Evolutionary conservation across 92 coral and sea anemone genomes (phyloP), one percentile per base, ranked within the genome.

Genomic region (Epizoanthus scotinus): DNA sequence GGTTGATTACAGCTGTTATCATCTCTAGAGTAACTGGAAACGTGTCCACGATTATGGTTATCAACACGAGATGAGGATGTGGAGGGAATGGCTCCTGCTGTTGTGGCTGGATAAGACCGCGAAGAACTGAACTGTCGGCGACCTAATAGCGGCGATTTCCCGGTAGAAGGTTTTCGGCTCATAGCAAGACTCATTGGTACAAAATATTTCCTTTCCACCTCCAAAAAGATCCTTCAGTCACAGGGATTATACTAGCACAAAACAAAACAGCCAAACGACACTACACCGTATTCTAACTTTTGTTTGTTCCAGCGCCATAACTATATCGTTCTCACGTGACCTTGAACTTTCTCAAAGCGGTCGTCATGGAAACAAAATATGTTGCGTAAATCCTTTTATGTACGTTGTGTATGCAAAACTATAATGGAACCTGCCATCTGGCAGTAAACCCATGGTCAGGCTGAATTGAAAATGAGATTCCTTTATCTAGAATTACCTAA

Each of bases 311-410:
- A 15, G 53, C 54, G 50, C 66, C 66, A 73, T 34, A 0, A 73
- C 27, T 29, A 73, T 31, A n/a, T 12, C 69, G 60, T 40, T 57
- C 53, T 75, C 81, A 75, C 81, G 81, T 75, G 81, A 75, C 81
- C 81, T 75, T 75, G 68, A 74, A 74, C 80, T 38, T 71, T 59
- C 68, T 13, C 56, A 59, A 36, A 20, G 55, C 62, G 26, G 49
- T 75, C 57, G 81, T 75, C 81, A 75, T 75, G 31, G 81, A 36
- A 75, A 75, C 81, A 75, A 73, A 73, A 18, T 73, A 53, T 0
- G 5, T 2, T n/a, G n/a, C 52, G 0, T 19, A 18, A 3, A 19
- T 59, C 6, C 19, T 38, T 60, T 44, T 44, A 44, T 44, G 50
- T 1, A 44, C 50, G 50, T 44, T 44, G 50, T 44, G 50, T 44